Base-by-base conservation (phyloP, 1,140 invertebrate species). In the Periplaneta americana region DNA sequence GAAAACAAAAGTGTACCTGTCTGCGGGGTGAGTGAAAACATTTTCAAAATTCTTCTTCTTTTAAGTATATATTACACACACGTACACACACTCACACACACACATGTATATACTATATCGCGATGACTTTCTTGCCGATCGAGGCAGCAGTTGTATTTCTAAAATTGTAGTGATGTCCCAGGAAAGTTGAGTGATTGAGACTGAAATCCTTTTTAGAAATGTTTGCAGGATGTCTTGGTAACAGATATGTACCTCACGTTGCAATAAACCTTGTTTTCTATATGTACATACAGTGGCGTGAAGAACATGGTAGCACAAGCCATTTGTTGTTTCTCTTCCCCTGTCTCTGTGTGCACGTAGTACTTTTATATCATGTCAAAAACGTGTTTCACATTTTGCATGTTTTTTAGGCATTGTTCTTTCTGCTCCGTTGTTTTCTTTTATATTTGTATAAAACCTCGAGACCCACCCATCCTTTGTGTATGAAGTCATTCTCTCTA, bases 161-260 rank as follows among this genome's bases (percentile, higher is more conserved):
- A 66, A 66, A 66, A 66, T 18, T 66, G 48, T 66, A 66, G 48
- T 28, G 0, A 66, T 66, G 48, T 28, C 48, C 48, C 48, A 66
- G 48, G 48, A 66, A 11, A 66, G 48, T 66, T 66, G 48, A 66
- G 11, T 66, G 48, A 66, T 66, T 22, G 48, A 66, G 48, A 66
- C 48, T 66, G 48, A 66, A 48, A 66, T 66, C 22, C n/a, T n/a
- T 66, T 66, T 66, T 66, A 66, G 48, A 66, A 66, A n/a, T 66
- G 48, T 66, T 66, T 66, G 48, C 48, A 66, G 48, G n/a, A 66
- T 66, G 10, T 66, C 2, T 11, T 66, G 48, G 48, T 66, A 66
- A 66, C 9, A n/a, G 75, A n/a, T 77, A 77, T 77, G 75, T 77
- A 77, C 75, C 75, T 77, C 75, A 77, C 22, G 75, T 77, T 77